phyloP scores from a whole-genome alignment of 2,888 invertebrate genomes.

The Tiliacea citrago region DNA sequence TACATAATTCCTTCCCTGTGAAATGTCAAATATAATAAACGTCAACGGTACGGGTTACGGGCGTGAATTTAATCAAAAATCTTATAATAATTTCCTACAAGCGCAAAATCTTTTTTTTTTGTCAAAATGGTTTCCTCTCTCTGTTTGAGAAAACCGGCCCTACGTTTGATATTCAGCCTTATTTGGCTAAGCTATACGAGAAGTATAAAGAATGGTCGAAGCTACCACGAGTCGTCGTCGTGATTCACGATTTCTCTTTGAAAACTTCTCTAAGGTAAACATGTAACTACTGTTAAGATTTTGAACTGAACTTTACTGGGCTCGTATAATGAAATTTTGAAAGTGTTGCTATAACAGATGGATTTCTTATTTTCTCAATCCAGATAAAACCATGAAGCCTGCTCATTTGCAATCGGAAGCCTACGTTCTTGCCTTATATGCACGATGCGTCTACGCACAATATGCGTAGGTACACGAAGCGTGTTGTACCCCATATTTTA shows the following conservation, averaged over 20 bases:
- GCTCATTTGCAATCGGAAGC: conserved; percentile 28
- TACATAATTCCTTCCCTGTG: too few species aligned
- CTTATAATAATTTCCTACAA: too few species aligned
- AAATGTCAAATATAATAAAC: too few species aligned
- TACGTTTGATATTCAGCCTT: background rate
- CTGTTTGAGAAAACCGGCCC: background rate
- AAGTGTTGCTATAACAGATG: too few species aligned
- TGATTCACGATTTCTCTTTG: conserved; percentile 22
- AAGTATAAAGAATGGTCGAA: background rate
- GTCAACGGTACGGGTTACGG: too few species aligned
- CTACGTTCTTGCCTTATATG: conserved; percentile 7
- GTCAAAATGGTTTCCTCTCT: background rate
- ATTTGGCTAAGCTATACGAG: background rate
- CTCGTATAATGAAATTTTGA: background rate
- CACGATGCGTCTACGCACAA: conserved; percentile 9
- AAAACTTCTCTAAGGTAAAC: background rate
- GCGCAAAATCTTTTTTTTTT: background rate
- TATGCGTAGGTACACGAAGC: background rate
- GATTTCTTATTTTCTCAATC: too few species aligned
- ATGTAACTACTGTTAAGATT: background rate
- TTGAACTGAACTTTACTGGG: background rate
- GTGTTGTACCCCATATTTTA: conserved; percentile 31
- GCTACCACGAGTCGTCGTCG: conserved; percentile 6
- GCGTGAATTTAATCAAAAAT: too few species aligned
- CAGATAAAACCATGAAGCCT: too few species aligned